Evolutionary conservation across 2,113 vertebrate genomes (phyloP).

Genomic region (Amphiprion percula): DNA sequence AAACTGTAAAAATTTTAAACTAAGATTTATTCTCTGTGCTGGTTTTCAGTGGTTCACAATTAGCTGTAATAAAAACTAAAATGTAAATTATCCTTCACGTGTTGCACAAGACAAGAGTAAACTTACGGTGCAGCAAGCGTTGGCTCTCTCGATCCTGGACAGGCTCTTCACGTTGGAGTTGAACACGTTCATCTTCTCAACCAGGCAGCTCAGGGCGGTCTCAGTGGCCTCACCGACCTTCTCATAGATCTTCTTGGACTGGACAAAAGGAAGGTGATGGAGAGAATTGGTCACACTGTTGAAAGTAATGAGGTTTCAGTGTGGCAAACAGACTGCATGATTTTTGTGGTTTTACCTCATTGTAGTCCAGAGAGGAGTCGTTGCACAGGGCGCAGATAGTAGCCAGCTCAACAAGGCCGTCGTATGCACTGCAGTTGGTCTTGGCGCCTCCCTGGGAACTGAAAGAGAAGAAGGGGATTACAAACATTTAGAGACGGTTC

Average conservation of each 20-base stretch:
- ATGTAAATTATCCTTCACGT: background rate
- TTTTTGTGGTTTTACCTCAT: constrained; percentile 84
- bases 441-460: constrained; percentile 88
- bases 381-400: constrained; percentile 97
- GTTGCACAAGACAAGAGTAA: background rate
- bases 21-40: no score
- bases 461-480: constrained; percentile 4
- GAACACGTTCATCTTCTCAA: constrained; percentile 98
- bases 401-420: constrained; percentile 92
- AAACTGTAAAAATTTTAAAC: no score
- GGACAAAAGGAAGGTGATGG: constrained; percentile 6
- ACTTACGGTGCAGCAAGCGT: constrained; percentile 91
- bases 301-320: background rate
- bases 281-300: background rate
- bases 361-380: constrained; percentile 95
- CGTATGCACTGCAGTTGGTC: constrained; percentile 87
- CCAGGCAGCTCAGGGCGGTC: constrained; percentile 92
- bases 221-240: constrained; percentile 97
- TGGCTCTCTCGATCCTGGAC: constrained; percentile 90
- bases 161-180: constrained; percentile 87
- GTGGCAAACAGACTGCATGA: background rate
- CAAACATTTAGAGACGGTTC: background rate
- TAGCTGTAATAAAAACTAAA: background rate
- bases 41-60: no score
- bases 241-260: constrained; percentile 93